A percentile compares a stretch with the other conserved stretches of the same genome.
These are phyloP conservation scores for Chrysogorgia sp. DNA, from an alignment of 92 coral and sea anemone genomes.

Conservation along the genomic window DNA sequence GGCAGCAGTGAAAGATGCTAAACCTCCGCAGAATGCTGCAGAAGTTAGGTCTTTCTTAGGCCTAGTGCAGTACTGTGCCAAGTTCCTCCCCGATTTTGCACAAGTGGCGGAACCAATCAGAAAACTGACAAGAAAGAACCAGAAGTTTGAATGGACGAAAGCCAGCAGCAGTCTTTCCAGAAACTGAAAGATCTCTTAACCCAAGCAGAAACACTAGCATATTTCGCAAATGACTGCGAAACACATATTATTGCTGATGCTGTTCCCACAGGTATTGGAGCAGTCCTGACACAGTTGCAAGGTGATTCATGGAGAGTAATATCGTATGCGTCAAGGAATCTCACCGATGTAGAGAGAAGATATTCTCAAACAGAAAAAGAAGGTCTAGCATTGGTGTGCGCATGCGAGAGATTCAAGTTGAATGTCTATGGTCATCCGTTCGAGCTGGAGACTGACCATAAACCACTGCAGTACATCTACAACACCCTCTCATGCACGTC, in stretches of 20 bases:
- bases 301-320: constrained; percentile 50
- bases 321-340: constrained; percentile 49
- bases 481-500: constrained; percentile 41
- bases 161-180: constrained; percentile 59
- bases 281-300: constrained; percentile 58
- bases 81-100: constrained; percentile 60
- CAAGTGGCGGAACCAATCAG: constrained; percentile 56
- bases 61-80: constrained; percentile 56
- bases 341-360: constrained; percentile 51
- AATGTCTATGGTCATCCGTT: constrained; percentile 49
- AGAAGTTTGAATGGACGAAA: constrained; percentile 51
- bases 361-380: no score
- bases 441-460: constrained; percentile 51
- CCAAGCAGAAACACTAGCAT: constrained; percentile 55
- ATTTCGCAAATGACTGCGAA: constrained; percentile 51
- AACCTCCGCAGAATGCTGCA: constrained; percentile 43
- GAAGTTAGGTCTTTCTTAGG: constrained; percentile 57
- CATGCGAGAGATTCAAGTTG: constrained; percentile 51
- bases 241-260: constrained; percentile 58
- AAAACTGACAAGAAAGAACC: constrained; percentile 52
- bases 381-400: constrained; percentile 54
- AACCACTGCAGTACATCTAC: constrained; percentile 47
- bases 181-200: constrained; percentile 57
- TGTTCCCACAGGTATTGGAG: constrained; percentile 60
- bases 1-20: constrained; percentile 45